Evolutionary conservation across 2,888 invertebrate genomes (phyloP), one percentile per base, ranked within the genome.

Genomic region (Philereme vetulata): DNA sequence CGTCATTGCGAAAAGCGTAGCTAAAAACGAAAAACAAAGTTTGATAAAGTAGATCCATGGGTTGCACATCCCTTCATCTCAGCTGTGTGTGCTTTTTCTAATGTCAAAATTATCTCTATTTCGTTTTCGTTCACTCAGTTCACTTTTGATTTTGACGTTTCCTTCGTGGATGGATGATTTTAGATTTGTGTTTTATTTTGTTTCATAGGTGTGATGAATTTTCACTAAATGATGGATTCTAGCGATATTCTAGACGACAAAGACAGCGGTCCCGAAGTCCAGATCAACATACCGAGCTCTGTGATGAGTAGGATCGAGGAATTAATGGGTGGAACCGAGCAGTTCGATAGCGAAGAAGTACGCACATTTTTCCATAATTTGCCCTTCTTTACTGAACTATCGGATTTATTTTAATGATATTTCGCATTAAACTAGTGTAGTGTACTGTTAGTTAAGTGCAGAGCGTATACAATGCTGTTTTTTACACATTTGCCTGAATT

Each of bases 321-420:
- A 95, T 96, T 98, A 47, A 93, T 98, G 73, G 98, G 98, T 38
- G 97, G 97, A 72, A 96, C 95, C 54, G 98, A 99, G 86, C 97
- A 98, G 3, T 93, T 99, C 75, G 98, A 98, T 68, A 88, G 79
- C 60, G 86, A 90, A 94, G 96, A 91, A 75, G 91, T 90, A 70
- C 34, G 50, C 50, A 36, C 32, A 4, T 8, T 33, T 33, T 46
- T 9, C 8, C 8, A 33, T 7, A 8, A 7, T 45, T 6, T 21
- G 21, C 45, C 8, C 8, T 21, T 21, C 8, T 21, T 21, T 21
- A 21, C 21, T 21, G 21, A 1, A 1, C 21, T 21, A 21, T 21
- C 21, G 21, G 21, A n/a, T n/a, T n/a, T n/a, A n/a, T 21, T 21
- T 21, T 21, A 21, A 4, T 38, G 1, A 7, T 6, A 38, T 38